These are phyloP conservation scores for Silurus aristotelis DNA, from an alignment of 2,797 vertebrate genomes.

Conservation along the genomic window DNA sequence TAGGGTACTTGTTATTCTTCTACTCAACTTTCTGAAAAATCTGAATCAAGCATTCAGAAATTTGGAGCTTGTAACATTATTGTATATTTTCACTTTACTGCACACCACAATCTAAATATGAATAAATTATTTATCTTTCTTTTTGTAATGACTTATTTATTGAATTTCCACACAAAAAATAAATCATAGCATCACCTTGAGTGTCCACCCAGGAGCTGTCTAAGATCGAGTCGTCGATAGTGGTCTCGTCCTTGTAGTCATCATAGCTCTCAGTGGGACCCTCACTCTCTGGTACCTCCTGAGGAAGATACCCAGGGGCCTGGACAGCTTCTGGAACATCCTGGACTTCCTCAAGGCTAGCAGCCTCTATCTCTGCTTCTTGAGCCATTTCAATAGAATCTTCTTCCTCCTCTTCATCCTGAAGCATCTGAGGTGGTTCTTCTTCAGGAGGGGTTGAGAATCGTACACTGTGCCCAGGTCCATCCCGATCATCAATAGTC, in stretches of 20 bases:
- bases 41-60: background rate
- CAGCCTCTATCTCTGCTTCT: slow-evolving; percentile 75
- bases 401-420: slow-evolving; percentile 74
- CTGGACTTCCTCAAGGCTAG: slow-evolving; percentile 71
- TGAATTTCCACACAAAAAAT: background rate
- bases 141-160: background rate
- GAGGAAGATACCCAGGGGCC: slow-evolving; percentile 76
- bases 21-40: background rate
- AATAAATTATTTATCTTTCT: background rate
- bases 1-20: too few species aligned
- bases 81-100: background rate
- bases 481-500: slow-evolving; percentile 91
- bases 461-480: slow-evolving; percentile 88
- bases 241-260: slow-evolving; percentile 93
- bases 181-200: slow-evolving; percentile 80
- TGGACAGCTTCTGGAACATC: slow-evolving; percentile 72
- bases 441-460: slow-evolving; percentile 84
- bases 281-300: slow-evolving; percentile 80
- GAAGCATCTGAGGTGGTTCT: slow-evolving; percentile 67
- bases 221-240: slow-evolving; percentile 96
- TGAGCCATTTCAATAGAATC: slow-evolving; percentile 78
- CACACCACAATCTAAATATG: background rate
- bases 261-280: slow-evolving; percentile 88
- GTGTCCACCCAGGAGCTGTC: slow-evolving; percentile 98
- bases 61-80: background rate